A percentile compares a stretch with the other conserved stretches of the same genome.
Conservation (phyloP, 2,113 vertebrate genomes). For the Penelope pileata region DNA sequence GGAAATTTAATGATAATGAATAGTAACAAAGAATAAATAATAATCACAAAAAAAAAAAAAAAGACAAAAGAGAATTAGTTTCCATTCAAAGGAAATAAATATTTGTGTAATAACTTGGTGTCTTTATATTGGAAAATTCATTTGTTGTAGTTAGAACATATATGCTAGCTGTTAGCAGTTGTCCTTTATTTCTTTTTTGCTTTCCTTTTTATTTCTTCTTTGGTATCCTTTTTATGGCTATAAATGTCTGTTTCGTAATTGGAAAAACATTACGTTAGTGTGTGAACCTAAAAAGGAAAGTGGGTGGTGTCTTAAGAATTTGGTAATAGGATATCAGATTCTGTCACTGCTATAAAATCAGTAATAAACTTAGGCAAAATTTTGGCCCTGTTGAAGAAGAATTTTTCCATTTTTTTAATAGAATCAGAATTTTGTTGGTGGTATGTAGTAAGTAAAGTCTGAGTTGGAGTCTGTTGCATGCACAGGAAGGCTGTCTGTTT, state of each 20-base stretch:
- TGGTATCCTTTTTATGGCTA: not conserved
- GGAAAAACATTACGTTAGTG: not conserved
- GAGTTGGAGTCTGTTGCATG: not conserved
- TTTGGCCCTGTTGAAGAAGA: not conserved
- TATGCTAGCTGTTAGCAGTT: not conserved
- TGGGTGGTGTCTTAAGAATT: not conserved
- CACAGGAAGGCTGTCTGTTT: not conserved
- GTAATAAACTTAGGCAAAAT: not conserved
- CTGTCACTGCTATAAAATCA: not conserved
- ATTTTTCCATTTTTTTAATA: not conserved
- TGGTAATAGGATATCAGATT: constrained; percentile 24
- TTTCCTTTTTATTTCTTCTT: constrained; percentile 7
- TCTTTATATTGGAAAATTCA: constrained; percentile 24
- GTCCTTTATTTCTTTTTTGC: not conserved
- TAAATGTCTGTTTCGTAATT: constrained; percentile 31
- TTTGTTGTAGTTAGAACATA: constrained; percentile 1
- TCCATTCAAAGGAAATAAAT: constrained; percentile 15
- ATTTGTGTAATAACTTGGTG: constrained; percentile 36
- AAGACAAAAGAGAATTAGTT: constrained; percentile 54
- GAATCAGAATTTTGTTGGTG: not conserved
- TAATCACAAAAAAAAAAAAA: not conserved
- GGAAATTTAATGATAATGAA: constrained; percentile 68
- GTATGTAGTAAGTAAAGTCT: not conserved
- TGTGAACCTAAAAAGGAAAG: not conserved
- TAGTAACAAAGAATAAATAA: constrained; percentile 54